Evolutionary conservation across 2,113 vertebrate species (phyloP).

Genomic region (Eptatretus burgeri): DNA sequence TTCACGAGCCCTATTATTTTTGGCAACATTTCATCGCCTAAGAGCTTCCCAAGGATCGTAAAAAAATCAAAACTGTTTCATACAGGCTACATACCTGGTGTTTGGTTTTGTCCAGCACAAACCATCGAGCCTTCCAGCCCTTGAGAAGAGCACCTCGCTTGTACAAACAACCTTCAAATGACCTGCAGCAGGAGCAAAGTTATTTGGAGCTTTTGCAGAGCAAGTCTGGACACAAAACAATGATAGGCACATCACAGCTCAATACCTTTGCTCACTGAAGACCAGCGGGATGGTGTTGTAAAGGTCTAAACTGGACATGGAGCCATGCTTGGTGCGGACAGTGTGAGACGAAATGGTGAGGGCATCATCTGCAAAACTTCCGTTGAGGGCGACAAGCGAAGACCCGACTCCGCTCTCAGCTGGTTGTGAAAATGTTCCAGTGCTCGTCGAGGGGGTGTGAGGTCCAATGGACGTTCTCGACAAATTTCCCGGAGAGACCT

Average conservation of each 20-base stretch:
- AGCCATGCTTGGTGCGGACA: not conserved
- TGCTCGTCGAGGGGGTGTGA: too few species aligned
- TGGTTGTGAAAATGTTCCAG: too few species aligned
- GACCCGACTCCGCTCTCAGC: too few species aligned
- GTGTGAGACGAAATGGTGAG: not conserved
- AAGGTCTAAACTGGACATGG: constrained; percentile 7
- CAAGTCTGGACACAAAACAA: too few species aligned
- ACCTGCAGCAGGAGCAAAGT: constrained; percentile 21
- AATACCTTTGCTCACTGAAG: not conserved
- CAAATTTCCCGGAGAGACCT: too few species aligned
- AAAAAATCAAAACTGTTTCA: too few species aligned
- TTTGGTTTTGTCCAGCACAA: constrained; percentile 77
- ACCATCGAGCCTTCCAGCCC: constrained; percentile 93
- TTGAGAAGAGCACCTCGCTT: constrained; percentile 83
- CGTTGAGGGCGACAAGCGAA: not conserved
- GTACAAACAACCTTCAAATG: constrained; percentile 73
- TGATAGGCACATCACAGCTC: too few species aligned
- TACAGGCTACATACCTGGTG: constrained; percentile 36
- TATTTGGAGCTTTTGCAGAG: not conserved
- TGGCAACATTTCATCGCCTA: not conserved
- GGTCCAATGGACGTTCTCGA: too few species aligned
- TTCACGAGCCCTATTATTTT: too few species aligned
- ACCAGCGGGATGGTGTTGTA: not conserved
- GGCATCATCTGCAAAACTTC: not conserved
- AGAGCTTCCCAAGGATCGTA: not conserved